Base-by-base conservation (phyloP, 2,888 invertebrate species). In the Pristionchus entomophagus region DNA sequence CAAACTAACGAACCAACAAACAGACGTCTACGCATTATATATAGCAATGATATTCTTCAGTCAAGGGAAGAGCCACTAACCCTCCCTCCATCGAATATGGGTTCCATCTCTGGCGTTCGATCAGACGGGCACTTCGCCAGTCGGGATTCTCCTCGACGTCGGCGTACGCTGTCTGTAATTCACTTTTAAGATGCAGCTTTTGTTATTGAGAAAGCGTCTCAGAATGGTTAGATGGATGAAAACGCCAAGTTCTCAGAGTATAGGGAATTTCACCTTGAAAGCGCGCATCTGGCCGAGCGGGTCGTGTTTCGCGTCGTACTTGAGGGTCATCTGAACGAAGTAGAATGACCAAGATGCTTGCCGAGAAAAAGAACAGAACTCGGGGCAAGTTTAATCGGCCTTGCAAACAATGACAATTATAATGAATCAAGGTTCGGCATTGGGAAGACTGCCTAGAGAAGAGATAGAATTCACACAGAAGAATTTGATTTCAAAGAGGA, bases 71-170 rank as follows among this genome's bases (percentile, higher is more conserved):
- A 4, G 35, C 59, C 22, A 56, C 90, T 78, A 53, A 91, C 91
- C 93, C 93, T 86, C 93, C 93, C 85, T 93, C 92, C 87, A 92
- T 89, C 29, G 91, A 90, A 86, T 93, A 93, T 35, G 93, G 93
- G 83, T 92, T 93, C 93, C 93, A 93, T 29, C 92, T 88, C 65
- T 90, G 90, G 53, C 89, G 89, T 35, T 91, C 88, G 69, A 88
- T 88, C 26, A 87, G 86, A 38, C 88, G 85, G 8, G 86, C 82
- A 35, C 87, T 88, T 81, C 88, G 84, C 92, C 92, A 92, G 78
- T 91, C 91, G 14, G 92, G 92, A n/a, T 90, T 87, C n/a, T 88
- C 89, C 38, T 87, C 86, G 32, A 88, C 92, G 19, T 91, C 88
- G 62, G 88, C 87, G 86, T 91, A 86, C 8, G 89, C 89, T 51